phyloP scores from a whole-genome alignment of 2,113 vertebrate species.

The Mesocricetus auratus region DNA sequence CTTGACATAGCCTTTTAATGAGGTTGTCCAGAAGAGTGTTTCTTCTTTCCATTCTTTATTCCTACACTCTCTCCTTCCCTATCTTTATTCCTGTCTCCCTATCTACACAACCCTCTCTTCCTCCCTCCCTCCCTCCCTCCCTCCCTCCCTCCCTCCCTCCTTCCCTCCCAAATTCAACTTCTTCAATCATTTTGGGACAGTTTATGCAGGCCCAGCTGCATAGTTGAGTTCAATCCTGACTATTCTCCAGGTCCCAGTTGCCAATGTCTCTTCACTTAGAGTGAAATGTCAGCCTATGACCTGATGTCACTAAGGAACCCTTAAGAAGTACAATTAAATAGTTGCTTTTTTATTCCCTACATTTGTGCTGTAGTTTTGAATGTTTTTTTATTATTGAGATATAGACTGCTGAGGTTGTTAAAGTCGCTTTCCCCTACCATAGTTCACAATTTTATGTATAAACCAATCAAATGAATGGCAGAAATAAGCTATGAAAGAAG shows the following conservation, averaged over 20 bases:
- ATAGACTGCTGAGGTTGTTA: background rate
- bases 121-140: background rate
- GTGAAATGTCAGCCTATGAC: background rate
- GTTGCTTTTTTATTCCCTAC: background rate
- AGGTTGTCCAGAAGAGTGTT: background rate
- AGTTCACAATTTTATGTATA: background rate
- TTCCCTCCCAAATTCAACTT: background rate
- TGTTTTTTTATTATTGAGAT: background rate
- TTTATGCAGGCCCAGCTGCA: background rate
- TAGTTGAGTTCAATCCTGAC: background rate
- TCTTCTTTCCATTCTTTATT: background rate
- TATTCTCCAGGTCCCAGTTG: background rate
- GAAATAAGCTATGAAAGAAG: background rate
- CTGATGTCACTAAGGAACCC: background rate
- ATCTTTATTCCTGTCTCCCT: no score
- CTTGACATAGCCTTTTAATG: background rate
- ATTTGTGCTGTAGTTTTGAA: background rate
- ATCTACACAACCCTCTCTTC: background rate
- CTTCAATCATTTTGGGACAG: background rate
- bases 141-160: background rate
- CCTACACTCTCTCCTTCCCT: no score
- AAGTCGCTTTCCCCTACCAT: background rate
- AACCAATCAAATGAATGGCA: background rate
- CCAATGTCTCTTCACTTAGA: background rate
- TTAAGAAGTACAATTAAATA: background rate